phyloP scores from a whole-genome alignment of 2,797 vertebrate genomes.

The Anabas testudineus region DNA sequence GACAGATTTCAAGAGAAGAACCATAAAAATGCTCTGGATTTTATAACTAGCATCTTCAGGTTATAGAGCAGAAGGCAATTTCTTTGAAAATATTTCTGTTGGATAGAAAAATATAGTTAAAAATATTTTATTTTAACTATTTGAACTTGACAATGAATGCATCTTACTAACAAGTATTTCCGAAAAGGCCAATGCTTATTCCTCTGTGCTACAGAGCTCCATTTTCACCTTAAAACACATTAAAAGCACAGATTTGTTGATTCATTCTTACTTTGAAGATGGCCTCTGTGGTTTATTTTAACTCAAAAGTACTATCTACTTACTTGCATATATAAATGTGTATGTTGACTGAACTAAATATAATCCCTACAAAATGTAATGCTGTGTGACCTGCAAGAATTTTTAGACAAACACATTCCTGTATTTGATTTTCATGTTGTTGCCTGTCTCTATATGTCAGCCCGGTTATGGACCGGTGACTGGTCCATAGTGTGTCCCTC shows the following conservation, averaged over 20 bases:
- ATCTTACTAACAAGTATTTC: too few species aligned
- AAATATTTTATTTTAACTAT: not conserved
- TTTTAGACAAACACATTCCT: too few species aligned
- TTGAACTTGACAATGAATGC: too few species aligned
- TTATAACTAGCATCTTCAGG: constrained; percentile 1
- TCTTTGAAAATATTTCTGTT: not conserved
- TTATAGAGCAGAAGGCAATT: not conserved
- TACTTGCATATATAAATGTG: too few species aligned
- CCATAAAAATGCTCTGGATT: not conserved
- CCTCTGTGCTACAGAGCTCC: not conserved
- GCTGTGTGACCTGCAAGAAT: not conserved
- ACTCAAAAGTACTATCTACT: too few species aligned
- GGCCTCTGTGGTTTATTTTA: too few species aligned
- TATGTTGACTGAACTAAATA: not conserved
- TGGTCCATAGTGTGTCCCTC: too few species aligned
- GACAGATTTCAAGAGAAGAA: constrained; percentile 44
- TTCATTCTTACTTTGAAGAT: too few species aligned
- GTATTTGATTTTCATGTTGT: not conserved
- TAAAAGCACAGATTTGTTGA: not conserved
- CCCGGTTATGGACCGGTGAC: too few species aligned
- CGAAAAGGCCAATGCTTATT: not conserved
- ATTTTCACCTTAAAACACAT: constrained; percentile 1
- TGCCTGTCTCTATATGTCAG: too few species aligned
- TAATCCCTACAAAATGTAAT: not conserved
- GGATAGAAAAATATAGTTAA: not conserved